Base-by-base conservation (phyloP, 1,140 invertebrate genomes). In the Atta colombica region DNA sequence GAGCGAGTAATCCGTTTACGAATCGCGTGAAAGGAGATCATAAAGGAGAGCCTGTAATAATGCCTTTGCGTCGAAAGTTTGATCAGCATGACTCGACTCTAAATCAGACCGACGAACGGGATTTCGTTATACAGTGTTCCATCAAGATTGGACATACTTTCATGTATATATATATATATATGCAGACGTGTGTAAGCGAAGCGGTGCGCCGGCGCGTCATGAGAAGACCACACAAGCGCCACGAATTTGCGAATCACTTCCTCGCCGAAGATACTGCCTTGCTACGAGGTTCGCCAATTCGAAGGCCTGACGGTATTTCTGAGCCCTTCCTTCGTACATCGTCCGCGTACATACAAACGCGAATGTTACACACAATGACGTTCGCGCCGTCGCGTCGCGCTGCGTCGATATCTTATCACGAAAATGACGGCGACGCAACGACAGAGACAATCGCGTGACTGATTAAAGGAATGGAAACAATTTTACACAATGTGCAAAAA, bases 251-350 rank as follows among this genome's bases (percentile, higher is more conserved):
- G 63, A 69, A 69, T 69, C 39, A 69, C 66, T 69, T 69, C 39
- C 75, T 94, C 85, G 74, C 3, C 45, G 1, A 58, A 60, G 80
- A 91, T 94, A 87, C 60, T 91, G 25, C 71, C 93, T 92, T 92
- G 90, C 65, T 94, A 88, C 35, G 25, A 60, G 90, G 94, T 94
- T 94, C 93, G 94, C 94, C 94, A 94, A 94, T 94, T 94, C 91
- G 94, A 94, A 94, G 94, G 93, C 94, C 93, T 94, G 94, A 88
- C 93, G 91, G 91, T 91, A 91, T 91, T 91, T 89, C 90, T 87
- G 90, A 91, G 93, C 89, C 92, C 88, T 92, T 93, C 78, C 88
- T 91, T 92, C 87, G 74, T 77, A 84, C 72, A 31, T 74, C 18
- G 21, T 66, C 28, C 66, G 25, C 49, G 39, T 16, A 28, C 45